phyloP scores from a whole-genome alignment of 64 coral and sea anemone genomes.

The Stichodactyla helianthus region DNA sequence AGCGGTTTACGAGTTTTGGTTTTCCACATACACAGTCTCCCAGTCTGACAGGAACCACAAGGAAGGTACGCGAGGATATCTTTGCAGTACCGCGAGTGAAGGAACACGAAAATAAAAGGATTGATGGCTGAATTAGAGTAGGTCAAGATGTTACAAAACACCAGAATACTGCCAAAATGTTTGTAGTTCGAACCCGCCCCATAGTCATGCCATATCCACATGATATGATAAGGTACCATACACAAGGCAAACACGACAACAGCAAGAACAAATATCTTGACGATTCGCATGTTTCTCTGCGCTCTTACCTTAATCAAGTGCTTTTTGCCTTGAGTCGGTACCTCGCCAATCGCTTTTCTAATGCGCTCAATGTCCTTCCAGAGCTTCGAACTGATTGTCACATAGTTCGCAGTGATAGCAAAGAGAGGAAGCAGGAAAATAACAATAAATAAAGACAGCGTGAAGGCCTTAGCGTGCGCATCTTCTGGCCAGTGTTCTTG shows the following conservation, averaged over 20 bases:
- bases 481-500: constrained; percentile 36
- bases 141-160: constrained; percentile 75
- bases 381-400: constrained; percentile 88
- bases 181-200: constrained; percentile 39
- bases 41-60: not conserved
- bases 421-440: constrained; percentile 67
- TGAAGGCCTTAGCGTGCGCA: constrained; percentile 49
- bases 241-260: constrained; percentile 75
- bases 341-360: constrained; percentile 53
- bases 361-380: constrained; percentile 83
- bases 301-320: constrained; percentile 51
- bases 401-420: constrained; percentile 70
- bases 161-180: constrained; percentile 45
- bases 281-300: constrained; percentile 82
- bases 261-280: constrained; percentile 73
- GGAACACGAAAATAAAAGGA: constrained; percentile 86
- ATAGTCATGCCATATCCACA: constrained; percentile 88
- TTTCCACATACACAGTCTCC: not conserved
- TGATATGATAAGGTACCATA: constrained; percentile 77
- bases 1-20: not conserved
- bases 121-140: constrained; percentile 84
- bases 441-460: constrained; percentile 66
- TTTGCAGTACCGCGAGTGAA: constrained; percentile 72
- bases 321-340: constrained; percentile 45
- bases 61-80: constrained; percentile 37